These are phyloP conservation scores for Muscicapa striata DNA, from an alignment of 2,797 vertebrate genomes.

Conservation along the genomic window DNA sequence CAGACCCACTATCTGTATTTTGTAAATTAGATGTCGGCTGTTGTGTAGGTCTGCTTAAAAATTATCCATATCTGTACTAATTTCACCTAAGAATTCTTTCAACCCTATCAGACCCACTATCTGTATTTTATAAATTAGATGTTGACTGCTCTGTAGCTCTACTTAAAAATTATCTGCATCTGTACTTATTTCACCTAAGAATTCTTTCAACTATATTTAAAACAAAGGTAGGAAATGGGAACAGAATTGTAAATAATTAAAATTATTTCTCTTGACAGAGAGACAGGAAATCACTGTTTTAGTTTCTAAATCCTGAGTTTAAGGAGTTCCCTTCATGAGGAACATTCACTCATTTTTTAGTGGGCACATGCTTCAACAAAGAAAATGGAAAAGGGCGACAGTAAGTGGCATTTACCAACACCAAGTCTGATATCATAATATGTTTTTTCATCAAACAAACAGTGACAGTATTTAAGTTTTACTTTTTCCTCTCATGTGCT, in stretches of 20 bases:
- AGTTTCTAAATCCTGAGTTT: conserved; percentile 44
- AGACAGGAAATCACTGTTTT: conserved; percentile 58
- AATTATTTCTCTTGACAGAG: conserved; percentile 53
- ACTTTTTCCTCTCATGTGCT: background rate
- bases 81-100: conserved; percentile 24
- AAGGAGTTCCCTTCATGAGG: conserved; percentile 22
- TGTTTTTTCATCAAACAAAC: background rate
- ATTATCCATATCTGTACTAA: background rate
- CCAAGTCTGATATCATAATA: background rate
- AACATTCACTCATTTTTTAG: background rate
- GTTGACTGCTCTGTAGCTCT: background rate
- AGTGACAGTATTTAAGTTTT: background rate
- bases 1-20: background rate
- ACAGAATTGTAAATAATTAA: conserved; percentile 63
- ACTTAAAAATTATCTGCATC: background rate
- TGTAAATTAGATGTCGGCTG: background rate
- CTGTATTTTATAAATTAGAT: background rate
- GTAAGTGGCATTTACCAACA: background rate
- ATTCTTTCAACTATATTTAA: conserved; percentile 11
- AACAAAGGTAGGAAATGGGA: conserved; percentile 65
- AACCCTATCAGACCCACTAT: background rate
- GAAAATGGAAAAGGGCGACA: background rate
- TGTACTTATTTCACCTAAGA: conserved; percentile 29
- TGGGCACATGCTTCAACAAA: background rate
- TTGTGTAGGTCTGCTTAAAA: background rate